Conservation (phyloP, 2,888 invertebrate genomes). For the Xestoiulus laeticollis region DNA sequence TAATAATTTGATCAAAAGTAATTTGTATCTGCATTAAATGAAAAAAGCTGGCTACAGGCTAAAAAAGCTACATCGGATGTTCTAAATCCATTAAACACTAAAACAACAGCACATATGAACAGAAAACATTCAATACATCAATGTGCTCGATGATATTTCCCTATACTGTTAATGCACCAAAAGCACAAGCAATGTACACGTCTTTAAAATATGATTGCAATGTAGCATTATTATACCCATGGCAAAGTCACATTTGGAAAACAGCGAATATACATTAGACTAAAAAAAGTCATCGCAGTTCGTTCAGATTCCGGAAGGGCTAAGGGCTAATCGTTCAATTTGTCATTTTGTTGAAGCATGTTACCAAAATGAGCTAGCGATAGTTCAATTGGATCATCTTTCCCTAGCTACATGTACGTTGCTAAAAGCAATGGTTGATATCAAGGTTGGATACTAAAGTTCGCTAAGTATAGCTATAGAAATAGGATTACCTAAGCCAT, state of each 20-base stretch:
- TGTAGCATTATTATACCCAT: neutral
- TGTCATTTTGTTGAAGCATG: neutral
- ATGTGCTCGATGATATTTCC: neutral
- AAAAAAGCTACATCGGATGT: neutral
- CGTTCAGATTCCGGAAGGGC: neutral
- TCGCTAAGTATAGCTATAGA: no score
- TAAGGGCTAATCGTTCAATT: constrained; percentile 30
- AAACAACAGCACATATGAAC: neutral
- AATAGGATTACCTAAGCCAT: neutral
- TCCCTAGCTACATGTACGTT: neutral
- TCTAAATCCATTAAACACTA: neutral
- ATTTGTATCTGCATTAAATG: no score
- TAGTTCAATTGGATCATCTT: neutral
- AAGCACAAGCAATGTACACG: neutral
- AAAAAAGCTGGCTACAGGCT: neutral
- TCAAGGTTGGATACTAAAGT: neutral
- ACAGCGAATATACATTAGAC: constrained; percentile 15
- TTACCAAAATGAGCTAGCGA: neutral
- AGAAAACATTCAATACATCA: neutral
- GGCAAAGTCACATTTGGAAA: neutral
- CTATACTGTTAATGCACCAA: neutral
- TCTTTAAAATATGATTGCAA: neutral
- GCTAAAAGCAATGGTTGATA: neutral
- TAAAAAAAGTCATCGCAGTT: neutral
- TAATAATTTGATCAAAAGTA: no score